Conservation (phyloP, 2,797 vertebrate species). For the Danio aesculapii region DNA sequence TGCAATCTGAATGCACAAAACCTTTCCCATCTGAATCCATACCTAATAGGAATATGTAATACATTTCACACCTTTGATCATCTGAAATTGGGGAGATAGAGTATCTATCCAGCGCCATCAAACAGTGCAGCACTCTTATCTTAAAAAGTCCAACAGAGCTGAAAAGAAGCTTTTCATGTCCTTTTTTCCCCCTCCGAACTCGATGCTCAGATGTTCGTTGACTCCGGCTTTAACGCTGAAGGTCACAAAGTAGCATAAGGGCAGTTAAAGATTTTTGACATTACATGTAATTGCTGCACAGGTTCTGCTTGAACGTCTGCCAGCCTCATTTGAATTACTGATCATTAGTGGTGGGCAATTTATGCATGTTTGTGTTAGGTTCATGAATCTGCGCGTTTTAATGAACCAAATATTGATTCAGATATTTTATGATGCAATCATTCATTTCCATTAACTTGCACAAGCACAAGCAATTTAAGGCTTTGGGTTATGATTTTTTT, state of each 20-base stretch:
- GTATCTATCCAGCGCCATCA: slow-evolving; percentile 60
- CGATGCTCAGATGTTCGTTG: slow-evolving; percentile 41
- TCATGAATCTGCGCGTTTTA: slow-evolving; percentile 37
- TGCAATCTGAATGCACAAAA: slow-evolving; percentile 38
- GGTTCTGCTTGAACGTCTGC: slow-evolving; percentile 18
- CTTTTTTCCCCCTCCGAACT: slow-evolving; percentile 36
- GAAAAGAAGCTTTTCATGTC: slow-evolving; percentile 55
- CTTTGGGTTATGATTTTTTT: background rate
- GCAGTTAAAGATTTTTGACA: slow-evolving; percentile 47
- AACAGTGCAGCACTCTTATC: slow-evolving; percentile 58
- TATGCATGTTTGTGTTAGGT: slow-evolving; percentile 34
- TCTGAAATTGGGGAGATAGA: slow-evolving; percentile 55
- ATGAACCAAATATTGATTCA: slow-evolving; percentile 43
- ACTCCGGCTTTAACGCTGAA: slow-evolving; percentile 36
- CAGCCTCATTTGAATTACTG: slow-evolving; percentile 40
- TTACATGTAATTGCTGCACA: slow-evolving; percentile 23
- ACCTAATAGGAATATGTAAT: slow-evolving; percentile 59
- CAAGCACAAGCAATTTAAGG: background rate
- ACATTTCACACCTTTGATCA: slow-evolving; percentile 63
- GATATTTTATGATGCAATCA: slow-evolving; percentile 43
- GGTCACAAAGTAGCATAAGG: slow-evolving; percentile 30
- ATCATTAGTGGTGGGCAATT: slow-evolving; percentile 9
- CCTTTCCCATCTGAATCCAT: slow-evolving; percentile 49
- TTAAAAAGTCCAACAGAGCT: slow-evolving; percentile 54
- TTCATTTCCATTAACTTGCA: slow-evolving; percentile 36